Percentiles rank a stretch among this genome's conserved stretches.
These are phyloP conservation scores for Xanthia togata DNA, from an alignment of 2,888 invertebrate genomes.

Conservation along the genomic window DNA sequence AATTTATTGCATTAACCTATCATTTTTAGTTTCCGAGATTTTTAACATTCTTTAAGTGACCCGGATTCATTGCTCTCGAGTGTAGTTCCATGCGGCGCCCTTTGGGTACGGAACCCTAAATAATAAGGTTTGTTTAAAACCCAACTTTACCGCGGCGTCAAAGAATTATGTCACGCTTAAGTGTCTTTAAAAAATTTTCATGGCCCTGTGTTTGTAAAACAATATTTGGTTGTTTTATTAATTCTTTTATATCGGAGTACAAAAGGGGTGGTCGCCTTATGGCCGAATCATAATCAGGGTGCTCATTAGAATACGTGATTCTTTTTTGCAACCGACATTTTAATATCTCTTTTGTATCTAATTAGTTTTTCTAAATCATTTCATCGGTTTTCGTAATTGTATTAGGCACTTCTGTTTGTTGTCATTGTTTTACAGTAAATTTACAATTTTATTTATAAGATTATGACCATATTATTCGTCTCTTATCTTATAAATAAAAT, in stretches of 20 bases:
- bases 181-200: conserved; percentile 23
- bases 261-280: conserved; percentile 43
- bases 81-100: too few relatives aligned
- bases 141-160: conserved; percentile 18
- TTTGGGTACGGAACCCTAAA: too few relatives aligned
- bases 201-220: conserved; percentile 14
- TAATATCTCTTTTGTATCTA: conserved; percentile 24
- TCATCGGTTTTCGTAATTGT: neutral
- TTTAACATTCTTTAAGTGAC: too few relatives aligned
- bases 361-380: conserved; percentile 4
- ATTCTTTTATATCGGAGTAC: conserved; percentile 48
- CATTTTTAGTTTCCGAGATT: too few relatives aligned
- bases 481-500: neutral
- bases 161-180: conserved; percentile 36
- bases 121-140: neutral
- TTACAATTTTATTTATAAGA: neutral
- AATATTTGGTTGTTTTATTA: conserved; percentile 42
- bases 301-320: conserved; percentile 55
- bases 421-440: neutral
- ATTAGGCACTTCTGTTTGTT: neutral
- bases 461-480: too few relatives aligned
- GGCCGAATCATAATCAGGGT: conserved; percentile 47
- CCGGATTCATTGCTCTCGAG: too few relatives aligned
- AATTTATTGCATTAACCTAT: too few relatives aligned
- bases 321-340: conserved; percentile 39